Evolutionary conservation across 2,113 vertebrate species (phyloP), one percentile per base, ranked within the genome.

Genomic region (Neomonachus schauinslandi): DNA sequence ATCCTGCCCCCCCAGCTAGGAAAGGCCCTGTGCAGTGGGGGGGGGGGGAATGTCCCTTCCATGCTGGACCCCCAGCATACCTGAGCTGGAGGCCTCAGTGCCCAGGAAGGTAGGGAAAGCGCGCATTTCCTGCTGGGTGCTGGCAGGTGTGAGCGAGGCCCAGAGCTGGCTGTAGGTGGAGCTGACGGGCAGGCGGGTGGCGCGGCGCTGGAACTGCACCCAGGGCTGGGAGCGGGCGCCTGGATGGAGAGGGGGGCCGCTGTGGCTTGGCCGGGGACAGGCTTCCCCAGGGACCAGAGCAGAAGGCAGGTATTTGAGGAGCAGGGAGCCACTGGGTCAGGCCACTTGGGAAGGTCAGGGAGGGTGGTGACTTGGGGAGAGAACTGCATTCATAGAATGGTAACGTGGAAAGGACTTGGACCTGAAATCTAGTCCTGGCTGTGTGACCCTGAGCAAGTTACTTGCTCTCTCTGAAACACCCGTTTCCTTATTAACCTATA

Each of bases 81-180:
- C 99, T 97, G 99, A 99, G 98, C 98, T 97, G 98, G 99, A 99
- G 98, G 98, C 98, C 97, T 99, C 99, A 0, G 99, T 98, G 13
- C 99, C 99, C 76, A 99, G 98, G 82, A 99, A 99, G 94, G 99
- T 99, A 4, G 99, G 99, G 98, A 99, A 99, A n/a, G 99, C 99
- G 2, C 99, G 98, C 74, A 99, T 99, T 96, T 99, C 99, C 63
- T 99, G 99, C 96, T 99, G 99, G 72, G 99, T 99, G 93, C 99
- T 99, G 98, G 99, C 99, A 0, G 99, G 99, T 1, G 99, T 99
- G 96, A 99, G 99, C 2, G 99, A 99, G 0, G 99, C 99, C 8
- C 99, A 99, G 94, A 99, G 99, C 24, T 99, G 99, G 21, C 99
- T 99, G 98, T 99, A 99, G 61, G 99, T 99, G 94, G 99, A 99